Conservation (phyloP, 2,113 vertebrate species). For the Embiotoca jacksoni region DNA sequence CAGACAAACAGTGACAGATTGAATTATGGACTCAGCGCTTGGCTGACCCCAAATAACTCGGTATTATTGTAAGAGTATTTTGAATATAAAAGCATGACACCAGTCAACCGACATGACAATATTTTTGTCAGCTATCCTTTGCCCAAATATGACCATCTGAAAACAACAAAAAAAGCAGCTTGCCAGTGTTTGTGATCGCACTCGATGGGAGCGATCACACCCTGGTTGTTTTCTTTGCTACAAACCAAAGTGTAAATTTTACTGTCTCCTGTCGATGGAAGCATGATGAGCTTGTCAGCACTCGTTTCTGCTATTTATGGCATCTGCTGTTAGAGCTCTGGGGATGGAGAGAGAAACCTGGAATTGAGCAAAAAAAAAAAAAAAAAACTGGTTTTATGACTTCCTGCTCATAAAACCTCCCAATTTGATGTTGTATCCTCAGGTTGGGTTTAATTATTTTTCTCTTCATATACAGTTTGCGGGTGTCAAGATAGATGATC, state of each 20-base stretch:
- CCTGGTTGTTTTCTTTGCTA: slow-evolving; percentile 45
- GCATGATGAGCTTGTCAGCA: slow-evolving; percentile 32
- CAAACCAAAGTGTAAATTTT: slow-evolving; percentile 48
- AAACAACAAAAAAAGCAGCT: slow-evolving; percentile 2
- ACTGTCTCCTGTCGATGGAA: slow-evolving; percentile 26
- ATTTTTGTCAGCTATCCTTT: slow-evolving; percentile 1
- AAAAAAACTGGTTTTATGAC: neutral
- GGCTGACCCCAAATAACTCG: slow-evolving; percentile 2
- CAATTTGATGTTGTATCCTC: neutral
- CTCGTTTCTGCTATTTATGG: slow-evolving; percentile 10
- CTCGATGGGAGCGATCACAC: slow-evolving; percentile 38
- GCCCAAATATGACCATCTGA: neutral
- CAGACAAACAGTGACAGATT: slow-evolving; percentile 34
- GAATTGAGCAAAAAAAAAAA: neutral
- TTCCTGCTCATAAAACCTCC: neutral
- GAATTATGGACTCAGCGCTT: slow-evolving; percentile 15
- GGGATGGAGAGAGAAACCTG: slow-evolving; percentile 24
- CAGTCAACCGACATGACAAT: neutral
- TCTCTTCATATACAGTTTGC: neutral
- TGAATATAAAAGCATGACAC: neutral
- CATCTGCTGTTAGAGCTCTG: slow-evolving; percentile 30
- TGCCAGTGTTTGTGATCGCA: slow-evolving; percentile 44
- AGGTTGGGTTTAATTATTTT: neutral
- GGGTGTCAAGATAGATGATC: neutral
- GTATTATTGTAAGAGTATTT: neutral